A percentile compares a stretch with the other conserved stretches of the same genome.
phyloP scores from a whole-genome alignment of 2,888 invertebrate species.

The Sussaba pulchella region DNA sequence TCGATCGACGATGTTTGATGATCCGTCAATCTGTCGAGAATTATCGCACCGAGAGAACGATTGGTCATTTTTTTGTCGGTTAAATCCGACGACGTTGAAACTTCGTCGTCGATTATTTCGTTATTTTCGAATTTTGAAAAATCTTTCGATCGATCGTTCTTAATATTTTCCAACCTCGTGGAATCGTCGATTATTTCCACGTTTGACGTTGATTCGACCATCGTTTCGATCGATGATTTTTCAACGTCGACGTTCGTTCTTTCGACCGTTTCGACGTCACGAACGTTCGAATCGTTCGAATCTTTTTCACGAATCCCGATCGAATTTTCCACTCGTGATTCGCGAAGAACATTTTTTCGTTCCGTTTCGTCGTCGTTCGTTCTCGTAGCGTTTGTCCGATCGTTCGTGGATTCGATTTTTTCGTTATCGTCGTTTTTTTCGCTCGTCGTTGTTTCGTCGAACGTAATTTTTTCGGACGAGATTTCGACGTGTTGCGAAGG shows the following conservation, averaged over 20 bases:
- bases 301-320: no score
- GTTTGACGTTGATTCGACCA: no score
- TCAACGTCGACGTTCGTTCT: no score
- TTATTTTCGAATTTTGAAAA: neutral
- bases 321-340: no score
- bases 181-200: no score
- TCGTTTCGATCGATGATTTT: neutral
- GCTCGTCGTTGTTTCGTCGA: constrained; percentile 52
- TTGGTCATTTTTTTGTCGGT: constrained; percentile 56
- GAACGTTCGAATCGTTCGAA: no score
- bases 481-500: constrained; percentile 55
- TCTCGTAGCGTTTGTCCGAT: neutral
- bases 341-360: neutral
- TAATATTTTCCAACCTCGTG: neutral
- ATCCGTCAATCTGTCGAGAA: constrained; percentile 77
- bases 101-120: neutral
- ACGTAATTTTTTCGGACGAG: constrained; percentile 14
- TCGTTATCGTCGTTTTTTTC: constrained; percentile 52
- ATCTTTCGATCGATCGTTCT: constrained; percentile 54
- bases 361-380: constrained; percentile 18
- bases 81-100: neutral
- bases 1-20: constrained; percentile 60
- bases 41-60: constrained; percentile 74
- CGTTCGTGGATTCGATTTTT: neutral
- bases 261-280: neutral